Percentiles rank a stretch among this genome's conserved stretches.
Evolutionary conservation across 2,888 invertebrate genomes (phyloP).

Genomic region (Sacculina carcini): DNA sequence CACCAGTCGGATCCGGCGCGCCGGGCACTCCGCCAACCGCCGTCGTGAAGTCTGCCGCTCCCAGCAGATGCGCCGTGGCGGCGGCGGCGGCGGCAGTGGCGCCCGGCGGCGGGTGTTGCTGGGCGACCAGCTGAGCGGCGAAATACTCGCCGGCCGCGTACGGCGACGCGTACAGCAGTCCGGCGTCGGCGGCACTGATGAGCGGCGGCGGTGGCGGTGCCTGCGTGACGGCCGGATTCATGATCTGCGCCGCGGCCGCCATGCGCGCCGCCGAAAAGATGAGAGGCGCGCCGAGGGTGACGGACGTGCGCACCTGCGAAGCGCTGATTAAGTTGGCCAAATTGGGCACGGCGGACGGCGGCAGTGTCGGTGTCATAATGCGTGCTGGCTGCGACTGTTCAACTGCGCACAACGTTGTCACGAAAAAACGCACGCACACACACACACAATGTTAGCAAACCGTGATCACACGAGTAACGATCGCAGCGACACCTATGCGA

Average conservation of each 20-base stretch:
- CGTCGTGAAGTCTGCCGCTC: too few relatives aligned
- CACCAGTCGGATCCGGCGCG: conserved; percentile 65
- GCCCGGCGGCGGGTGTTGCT: too few relatives aligned
- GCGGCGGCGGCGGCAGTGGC: conserved; percentile 25
- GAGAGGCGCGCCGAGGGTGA: conserved; percentile 65
- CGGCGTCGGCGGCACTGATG: conserved; percentile 36
- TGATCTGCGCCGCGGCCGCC: conserved; percentile 43
- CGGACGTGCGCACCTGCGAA: conserved; percentile 33
- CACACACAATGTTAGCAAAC: too few relatives aligned
- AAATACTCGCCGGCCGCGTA: conserved; percentile 28
- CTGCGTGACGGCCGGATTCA: conserved; percentile 24
- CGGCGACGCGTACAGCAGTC: conserved; percentile 60
- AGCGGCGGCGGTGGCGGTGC: conserved; percentile 32
- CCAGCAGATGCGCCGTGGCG: conserved; percentile 18
- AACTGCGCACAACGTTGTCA: too few relatives aligned
- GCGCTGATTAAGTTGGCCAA: conserved; percentile 34
- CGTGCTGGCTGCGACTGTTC: conserved; percentile 35
- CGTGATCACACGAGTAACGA: too few relatives aligned
- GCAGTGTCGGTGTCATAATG: conserved; percentile 48
- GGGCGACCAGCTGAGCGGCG: conserved; percentile 68
- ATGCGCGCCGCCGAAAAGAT: conserved; percentile 72
- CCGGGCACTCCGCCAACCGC: too few relatives aligned
- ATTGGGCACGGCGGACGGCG: conserved; percentile 29
- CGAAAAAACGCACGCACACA: too few relatives aligned
- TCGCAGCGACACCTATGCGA: too few relatives aligned